Conservation (phyloP, 2,113 vertebrate species). For the Brachionichthys hirsutus region DNA sequence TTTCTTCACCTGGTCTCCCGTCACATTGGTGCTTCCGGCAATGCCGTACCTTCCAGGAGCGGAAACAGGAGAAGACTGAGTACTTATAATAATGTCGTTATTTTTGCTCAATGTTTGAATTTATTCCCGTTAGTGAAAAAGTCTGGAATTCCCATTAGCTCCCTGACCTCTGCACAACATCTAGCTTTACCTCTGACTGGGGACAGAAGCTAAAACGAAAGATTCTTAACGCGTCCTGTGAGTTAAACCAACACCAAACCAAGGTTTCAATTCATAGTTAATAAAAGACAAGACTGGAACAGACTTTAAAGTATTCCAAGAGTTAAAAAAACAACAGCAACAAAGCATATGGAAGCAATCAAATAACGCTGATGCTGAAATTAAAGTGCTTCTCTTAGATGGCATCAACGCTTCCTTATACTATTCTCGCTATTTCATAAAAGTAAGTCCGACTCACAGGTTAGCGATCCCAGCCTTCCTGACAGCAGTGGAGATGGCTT, state of each 20-base stretch:
- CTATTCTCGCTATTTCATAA: not conserved
- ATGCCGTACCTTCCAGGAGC: conserved; percentile 87
- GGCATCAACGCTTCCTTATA: not conserved
- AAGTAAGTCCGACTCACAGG: conserved; percentile 77
- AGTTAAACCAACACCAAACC: not conserved
- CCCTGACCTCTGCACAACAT: conserved; percentile 37
- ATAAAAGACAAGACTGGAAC: not conserved
- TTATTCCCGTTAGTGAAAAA: not conserved
- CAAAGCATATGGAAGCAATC: not conserved
- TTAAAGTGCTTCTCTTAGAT: not conserved
- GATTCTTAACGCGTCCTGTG: not conserved
- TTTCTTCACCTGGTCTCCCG: conserved; percentile 97
- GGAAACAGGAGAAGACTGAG: not conserved
- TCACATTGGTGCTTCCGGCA: conserved; percentile 93
- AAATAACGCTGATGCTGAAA: not conserved
- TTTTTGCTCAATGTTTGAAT: too few species aligned
- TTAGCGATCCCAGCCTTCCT: conserved; percentile 95
- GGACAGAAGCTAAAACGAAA: conserved; percentile 7
- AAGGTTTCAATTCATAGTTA: not conserved
- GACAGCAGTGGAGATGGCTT: conserved; percentile 94
- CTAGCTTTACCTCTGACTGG: conserved; percentile 35
- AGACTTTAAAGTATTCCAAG: not conserved
- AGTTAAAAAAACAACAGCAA: too few species aligned
- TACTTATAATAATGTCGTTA: too few species aligned
- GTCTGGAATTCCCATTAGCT: conserved; percentile 7